Evolutionary conservation across 2,113 vertebrate species (phyloP), one percentile per base, ranked within the genome.

Genomic region (Rhinolophus sinicus): DNA sequence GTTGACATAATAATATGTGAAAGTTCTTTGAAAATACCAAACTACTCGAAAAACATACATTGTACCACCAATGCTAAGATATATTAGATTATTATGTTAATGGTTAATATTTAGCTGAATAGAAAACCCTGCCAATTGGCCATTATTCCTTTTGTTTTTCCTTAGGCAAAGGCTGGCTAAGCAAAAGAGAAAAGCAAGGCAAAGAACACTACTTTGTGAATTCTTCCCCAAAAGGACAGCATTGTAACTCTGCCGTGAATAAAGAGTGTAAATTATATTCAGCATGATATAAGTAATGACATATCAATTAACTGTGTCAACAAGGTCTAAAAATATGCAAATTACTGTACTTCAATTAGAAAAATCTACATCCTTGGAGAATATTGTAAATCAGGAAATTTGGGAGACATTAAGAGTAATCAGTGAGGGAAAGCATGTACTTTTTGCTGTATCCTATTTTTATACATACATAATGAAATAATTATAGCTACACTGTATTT

Each of bases 351-450:
- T 99, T 99, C 98, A 99, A 99, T 99, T 98, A 98, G 98, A 98
- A 99, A 98, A 99, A 98, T 98, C 98, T 99, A 98, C 98, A 99
- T 99, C 98, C 98, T 99, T 98, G 96, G 99, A 99, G 99, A 99
- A 99, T 99, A 99, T 98, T 98, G 98, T 99, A 99, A 98, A 99
- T 99, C 99, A 99, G 98, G 98, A 99, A 99, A 99, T 99, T 99
- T 98, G 98, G 98, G 98, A 99, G 98, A 98, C 98, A 99, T 99
- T 99, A 99, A 98, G 98, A 98, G 98, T 99, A 99, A 99, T 99
- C 99, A 99, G 98, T 97, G 98, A 99, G 98, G 98, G 98, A 99
- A 99, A 98, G 98, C 98, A 98, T 98, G 98, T 95, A 98, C 98
- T 98, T 98, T 99, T 98, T 98, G 98, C 98, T 2, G 40, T 98